These are phyloP conservation scores for Etia nguti DNA, from an alignment of 2,113 vertebrate species.

Conservation along the genomic window DNA sequence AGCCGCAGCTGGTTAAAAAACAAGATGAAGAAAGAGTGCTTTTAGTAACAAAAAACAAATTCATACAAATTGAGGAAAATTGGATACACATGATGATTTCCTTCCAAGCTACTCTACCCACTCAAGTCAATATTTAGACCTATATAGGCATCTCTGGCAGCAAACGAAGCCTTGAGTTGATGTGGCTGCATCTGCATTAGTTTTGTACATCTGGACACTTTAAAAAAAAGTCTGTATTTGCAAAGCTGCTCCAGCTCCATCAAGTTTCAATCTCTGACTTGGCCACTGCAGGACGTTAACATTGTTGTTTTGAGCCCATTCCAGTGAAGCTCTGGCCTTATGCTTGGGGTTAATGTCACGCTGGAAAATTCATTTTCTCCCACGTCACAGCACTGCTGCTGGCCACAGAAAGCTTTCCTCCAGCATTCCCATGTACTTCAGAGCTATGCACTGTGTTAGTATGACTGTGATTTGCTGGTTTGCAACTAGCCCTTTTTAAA, in stretches of 20 bases:
- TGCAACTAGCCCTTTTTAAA: neutral
- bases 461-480: neutral
- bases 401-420: neutral
- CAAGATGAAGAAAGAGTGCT: neutral
- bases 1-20: neutral
- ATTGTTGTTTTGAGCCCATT: neutral
- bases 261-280: neutral
- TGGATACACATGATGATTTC: neutral
- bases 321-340: neutral
- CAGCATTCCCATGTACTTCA: neutral
- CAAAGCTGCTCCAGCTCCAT: neutral
- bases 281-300: neutral
- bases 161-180: neutral
- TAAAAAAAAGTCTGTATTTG: neutral
- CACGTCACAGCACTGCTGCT: neutral
- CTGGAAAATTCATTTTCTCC: conserved; percentile 11
- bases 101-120: neutral
- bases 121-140: neutral
- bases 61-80: neutral
- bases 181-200: neutral
- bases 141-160: neutral
- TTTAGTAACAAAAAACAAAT: neutral
- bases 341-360: neutral
- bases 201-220: neutral
- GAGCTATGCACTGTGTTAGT: neutral